A percentile compares a stretch with the other conserved stretches of the same genome.
Conservation (phyloP, 1,140 invertebrate species). For the Gonioctena quinquepunctata region DNA sequence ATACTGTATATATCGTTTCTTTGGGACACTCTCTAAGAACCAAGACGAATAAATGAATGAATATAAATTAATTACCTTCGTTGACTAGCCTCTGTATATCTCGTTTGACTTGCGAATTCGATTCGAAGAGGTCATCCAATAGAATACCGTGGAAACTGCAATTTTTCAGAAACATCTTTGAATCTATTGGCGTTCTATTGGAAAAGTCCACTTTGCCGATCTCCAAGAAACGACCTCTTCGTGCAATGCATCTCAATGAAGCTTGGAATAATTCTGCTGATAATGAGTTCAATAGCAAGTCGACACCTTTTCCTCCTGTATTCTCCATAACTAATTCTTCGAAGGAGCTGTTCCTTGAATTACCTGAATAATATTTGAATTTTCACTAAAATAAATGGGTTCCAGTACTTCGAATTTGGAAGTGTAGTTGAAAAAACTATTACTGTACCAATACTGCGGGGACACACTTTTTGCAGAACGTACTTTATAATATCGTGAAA, state of each 20-base stretch:
- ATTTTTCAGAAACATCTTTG: conserved; percentile 94
- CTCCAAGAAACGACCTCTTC: conserved; percentile 91
- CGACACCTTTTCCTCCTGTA: conserved; percentile 84
- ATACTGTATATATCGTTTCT: no score
- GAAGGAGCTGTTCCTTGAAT: conserved; percentile 89
- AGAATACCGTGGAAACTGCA: conserved; percentile 96
- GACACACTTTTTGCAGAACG: no score
- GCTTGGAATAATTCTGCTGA: conserved; percentile 91
- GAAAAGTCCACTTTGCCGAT: conserved; percentile 89
- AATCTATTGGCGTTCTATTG: conserved; percentile 85
- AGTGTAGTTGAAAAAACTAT: no score
- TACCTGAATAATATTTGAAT: no score
- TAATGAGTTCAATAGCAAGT: conserved; percentile 91
- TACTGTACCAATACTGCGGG: no score
- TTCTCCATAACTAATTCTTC: conserved; percentile 80
- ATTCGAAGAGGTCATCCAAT: conserved; percentile 84
- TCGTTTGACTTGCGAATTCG: conserved; percentile 68
- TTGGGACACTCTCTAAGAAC: no score
- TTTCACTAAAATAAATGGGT: no score
- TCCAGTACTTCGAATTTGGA: no score
- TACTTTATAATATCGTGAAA: no score
- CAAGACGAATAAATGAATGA: neutral
- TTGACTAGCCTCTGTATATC: conserved; percentile 73
- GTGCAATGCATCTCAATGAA: conserved; percentile 84
- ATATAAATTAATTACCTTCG: conserved; percentile 63